Conservation (phyloP, 2,888 invertebrate genomes). For the Chrysotoxum bicinctum region DNA sequence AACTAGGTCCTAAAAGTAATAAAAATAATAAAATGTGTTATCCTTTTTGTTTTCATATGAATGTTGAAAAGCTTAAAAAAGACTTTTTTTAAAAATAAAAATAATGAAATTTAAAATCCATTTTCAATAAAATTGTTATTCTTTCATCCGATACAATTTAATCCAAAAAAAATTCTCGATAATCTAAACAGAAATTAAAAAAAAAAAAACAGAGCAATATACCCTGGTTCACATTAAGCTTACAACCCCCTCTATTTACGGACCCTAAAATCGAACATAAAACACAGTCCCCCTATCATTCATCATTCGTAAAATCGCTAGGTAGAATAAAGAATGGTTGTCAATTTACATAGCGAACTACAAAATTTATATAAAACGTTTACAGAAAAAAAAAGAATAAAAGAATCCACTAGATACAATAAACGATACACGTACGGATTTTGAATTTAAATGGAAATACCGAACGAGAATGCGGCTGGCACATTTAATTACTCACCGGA, state of each 20-base stretch:
- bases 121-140: constrained; percentile 5
- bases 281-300: constrained; percentile 15
- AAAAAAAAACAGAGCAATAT: background rate
- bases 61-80: background rate
- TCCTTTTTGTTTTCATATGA: background rate
- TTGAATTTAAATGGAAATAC: constrained; percentile 39
- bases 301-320: constrained; percentile 56
- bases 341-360: constrained; percentile 37
- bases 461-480: constrained; percentile 32
- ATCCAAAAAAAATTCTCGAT: background rate
- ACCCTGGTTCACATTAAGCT: constrained; percentile 7
- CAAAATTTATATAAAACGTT: constrained; percentile 12
- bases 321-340: constrained; percentile 49
- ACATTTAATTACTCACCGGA: constrained; percentile 87
- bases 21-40: background rate
- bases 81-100: background rate
- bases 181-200: background rate
- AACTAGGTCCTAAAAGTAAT: constrained; percentile 92
- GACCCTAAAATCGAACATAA: constrained; percentile 5
- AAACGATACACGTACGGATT: constrained; percentile 24
- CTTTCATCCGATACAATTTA: background rate
- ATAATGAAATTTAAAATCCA: background rate
- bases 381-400: constrained; percentile 2
- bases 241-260: background rate
- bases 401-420: constrained; percentile 17